Base-by-base conservation (phyloP, 64 coral and sea anemone species). In the Pocillopora damicornis region DNA sequence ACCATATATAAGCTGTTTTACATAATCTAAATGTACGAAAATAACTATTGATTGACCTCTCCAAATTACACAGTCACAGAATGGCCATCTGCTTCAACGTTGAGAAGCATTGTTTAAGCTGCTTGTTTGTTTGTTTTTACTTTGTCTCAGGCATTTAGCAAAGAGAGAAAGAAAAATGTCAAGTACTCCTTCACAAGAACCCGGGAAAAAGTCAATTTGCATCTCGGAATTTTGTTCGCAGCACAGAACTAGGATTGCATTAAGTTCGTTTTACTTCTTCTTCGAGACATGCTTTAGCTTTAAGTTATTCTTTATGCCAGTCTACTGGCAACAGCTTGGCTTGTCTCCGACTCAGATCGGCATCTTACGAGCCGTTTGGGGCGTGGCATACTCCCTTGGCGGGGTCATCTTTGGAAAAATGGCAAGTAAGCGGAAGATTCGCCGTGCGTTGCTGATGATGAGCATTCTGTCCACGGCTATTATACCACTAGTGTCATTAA, bases 271-370 rank as follows among this genome's bases (percentile, higher is more conserved):
- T 83, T 83, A 83, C 35, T 83, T 83, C 62, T 83, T 83, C 37
- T 83, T 68, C 17, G 80, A 83, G 13, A 68, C 80, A 11, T 83
- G 9, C 6, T 83, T 83, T 35, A 83, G 63, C 63, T 83, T 83
- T 22, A 83, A 83, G 42, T 67, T 83, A 61, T 83, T 83, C 62
- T 83, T 83, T 20, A 45, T 83, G 8, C 80, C 80, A 11, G 80
- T 83, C 23, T 83, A 83, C 62, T 83, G 80, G 80, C 80, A 83
- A 35, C 80, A 83, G 62, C 20, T 83, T 30, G 80, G 80, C 16
- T 68, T 83, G 63, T 69, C 63, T 69, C 63, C 80, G 63, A 83
- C 80, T 13, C 80, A 83, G 35, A 83, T 83, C 45, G 80, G 80
- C 11, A 68, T 83, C 37, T 83, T 83, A 16, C 34, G 80, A 62